Percentiles rank a stretch among this genome's conserved stretches.
Conservation (phyloP, 2,888 invertebrate genomes). For the Girardia tigrina region DNA sequence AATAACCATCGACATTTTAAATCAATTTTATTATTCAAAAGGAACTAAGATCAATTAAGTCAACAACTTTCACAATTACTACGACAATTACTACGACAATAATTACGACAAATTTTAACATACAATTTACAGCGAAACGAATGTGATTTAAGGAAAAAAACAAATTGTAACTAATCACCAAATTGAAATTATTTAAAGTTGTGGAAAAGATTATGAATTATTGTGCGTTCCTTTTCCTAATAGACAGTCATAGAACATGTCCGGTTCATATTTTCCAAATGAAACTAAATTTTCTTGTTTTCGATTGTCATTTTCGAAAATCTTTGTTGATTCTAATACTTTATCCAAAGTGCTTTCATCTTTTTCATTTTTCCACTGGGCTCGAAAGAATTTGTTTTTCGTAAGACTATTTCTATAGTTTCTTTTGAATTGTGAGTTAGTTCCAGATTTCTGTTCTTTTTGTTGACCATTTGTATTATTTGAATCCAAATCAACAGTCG, state of each 20-base stretch:
- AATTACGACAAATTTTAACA: too few species aligned
- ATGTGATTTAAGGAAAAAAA: too few species aligned
- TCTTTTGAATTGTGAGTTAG: background rate
- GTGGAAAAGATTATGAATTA: too few species aligned
- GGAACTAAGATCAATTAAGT: too few species aligned
- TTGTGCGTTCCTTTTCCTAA: background rate
- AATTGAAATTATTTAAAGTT: too few species aligned
- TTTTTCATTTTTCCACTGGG: conserved; percentile 3
- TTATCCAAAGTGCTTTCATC: background rate
- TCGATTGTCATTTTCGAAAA: background rate
- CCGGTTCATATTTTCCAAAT: background rate
- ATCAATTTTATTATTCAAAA: too few species aligned
- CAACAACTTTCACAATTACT: too few species aligned
- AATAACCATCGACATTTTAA: too few species aligned
- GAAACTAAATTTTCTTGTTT: background rate
- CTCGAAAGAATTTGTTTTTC: background rate
- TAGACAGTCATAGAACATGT: background rate
- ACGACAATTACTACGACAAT: too few species aligned
- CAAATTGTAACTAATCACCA: too few species aligned
- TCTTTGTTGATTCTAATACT: background rate
- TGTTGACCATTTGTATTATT: background rate
- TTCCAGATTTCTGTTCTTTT: background rate
- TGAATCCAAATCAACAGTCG: background rate
- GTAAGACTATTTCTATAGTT: background rate
- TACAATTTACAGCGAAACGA: too few species aligned